Percentiles rank a stretch among this genome's conserved stretches.
Conservation (phyloP, 2,888 invertebrate genomes). For the Cantharis lateralis region DNA sequence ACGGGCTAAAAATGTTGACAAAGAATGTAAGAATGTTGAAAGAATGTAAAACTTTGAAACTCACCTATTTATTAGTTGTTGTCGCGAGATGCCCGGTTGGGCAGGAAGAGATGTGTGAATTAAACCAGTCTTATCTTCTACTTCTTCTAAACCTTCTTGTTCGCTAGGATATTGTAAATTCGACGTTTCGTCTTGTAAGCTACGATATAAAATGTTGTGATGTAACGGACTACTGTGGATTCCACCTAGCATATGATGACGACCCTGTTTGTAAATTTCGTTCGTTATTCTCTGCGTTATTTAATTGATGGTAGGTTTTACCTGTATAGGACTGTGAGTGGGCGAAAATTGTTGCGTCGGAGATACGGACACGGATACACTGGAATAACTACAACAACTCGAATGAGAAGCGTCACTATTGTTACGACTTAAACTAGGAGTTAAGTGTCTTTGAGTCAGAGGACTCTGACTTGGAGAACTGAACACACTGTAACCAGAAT, state of each 20-base stretch:
- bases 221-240: slow-evolving; percentile 59
- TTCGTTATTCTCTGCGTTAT: slow-evolving; percentile 26
- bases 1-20: slow-evolving; percentile 67
- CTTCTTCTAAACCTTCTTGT: slow-evolving; percentile 53
- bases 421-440: slow-evolving; percentile 83
- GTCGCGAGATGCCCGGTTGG: slow-evolving; percentile 81
- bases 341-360: slow-evolving; percentile 74
- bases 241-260: slow-evolving; percentile 60
- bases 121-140: slow-evolving; percentile 59
- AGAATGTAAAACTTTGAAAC: background rate
- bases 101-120: slow-evolving; percentile 61
- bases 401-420: slow-evolving; percentile 91
- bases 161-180: slow-evolving; percentile 39
- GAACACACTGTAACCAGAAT: slow-evolving; percentile 83
- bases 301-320: slow-evolving; percentile 22
- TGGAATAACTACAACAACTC: slow-evolving; percentile 85
- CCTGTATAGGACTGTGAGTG: slow-evolving; percentile 86
- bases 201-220: slow-evolving; percentile 62
- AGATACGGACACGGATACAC: slow-evolving; percentile 60
- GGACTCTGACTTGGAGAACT: slow-evolving; percentile 88
- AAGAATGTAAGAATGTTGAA: too few species aligned
- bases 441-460: slow-evolving; percentile 79
- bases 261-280: slow-evolving; percentile 29
- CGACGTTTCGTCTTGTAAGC: slow-evolving; percentile 54
- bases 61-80: slow-evolving; percentile 82